Evolutionary conservation across 2,113 vertebrate species (phyloP), one percentile per base, ranked within the genome.

Genomic region (Cyrtonyx montezumae): DNA sequence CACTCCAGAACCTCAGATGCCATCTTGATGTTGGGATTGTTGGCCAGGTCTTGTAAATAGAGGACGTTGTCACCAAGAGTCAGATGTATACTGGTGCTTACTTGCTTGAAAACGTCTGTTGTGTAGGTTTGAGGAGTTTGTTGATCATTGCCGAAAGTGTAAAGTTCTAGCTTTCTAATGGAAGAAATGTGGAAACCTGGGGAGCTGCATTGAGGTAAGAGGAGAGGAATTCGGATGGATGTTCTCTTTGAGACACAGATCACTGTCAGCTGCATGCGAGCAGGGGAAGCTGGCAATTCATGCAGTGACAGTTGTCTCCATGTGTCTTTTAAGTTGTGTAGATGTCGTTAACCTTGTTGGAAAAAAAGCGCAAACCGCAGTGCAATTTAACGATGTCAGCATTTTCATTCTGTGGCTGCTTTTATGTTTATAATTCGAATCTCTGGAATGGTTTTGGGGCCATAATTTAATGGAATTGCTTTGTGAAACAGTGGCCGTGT

Each of bases 401-500:
- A 90, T 90, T 94, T 74, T 92, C 91, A 85, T 84, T 78, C 96
- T 89, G 36, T 86, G 75, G n/a, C 42, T 68, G 78, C 58, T 43
- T 79, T 87, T 80, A 82, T 84, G 37, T 79, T 84, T 80, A 82
- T 81, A 37, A 36, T 84, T 94, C 49, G 63, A 55, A 75, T 82
- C 87, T 56, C 16, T 94, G 69, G 91, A 61, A 51, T 93, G 56
- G 70, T 68, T 92, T 69, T 76, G 93, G 91, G 61, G 65, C 46
- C 40, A 17, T 34, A 92, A 88, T 94, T 94, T 91, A 87, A 90
- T 94, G 81, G 90, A 95, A 91, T 80, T 66, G 46, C 83, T 93
- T 93, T 87, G 73, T 91, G 68, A 96, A 94, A 92, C 82, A 88
- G 83, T 91, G 71, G 78, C 58, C 20, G 32, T 40, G 23, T 93